Conservation (phyloP, 2,113 vertebrate genomes). For the Otus sunia region DNA sequence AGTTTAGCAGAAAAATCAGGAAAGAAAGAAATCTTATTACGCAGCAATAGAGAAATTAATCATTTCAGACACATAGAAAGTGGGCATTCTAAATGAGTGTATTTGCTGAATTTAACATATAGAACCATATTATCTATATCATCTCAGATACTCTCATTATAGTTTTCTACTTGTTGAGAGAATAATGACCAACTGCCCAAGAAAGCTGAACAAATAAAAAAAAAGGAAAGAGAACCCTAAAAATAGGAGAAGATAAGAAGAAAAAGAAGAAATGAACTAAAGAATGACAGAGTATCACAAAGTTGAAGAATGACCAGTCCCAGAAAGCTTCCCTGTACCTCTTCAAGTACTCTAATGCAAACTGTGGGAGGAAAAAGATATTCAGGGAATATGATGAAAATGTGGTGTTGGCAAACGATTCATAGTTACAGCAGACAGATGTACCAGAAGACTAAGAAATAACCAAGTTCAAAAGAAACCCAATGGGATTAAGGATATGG, state of each 20-base stretch:
- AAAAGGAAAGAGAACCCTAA: neutral
- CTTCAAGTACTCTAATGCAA: constrained; percentile 15
- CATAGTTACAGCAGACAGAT: constrained; percentile 59
- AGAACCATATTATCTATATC: neutral
- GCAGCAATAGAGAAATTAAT: neutral
- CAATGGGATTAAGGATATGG: constrained; percentile 71
- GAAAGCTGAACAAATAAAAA: neutral
- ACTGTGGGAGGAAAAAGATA: constrained; percentile 52
- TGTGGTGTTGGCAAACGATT: constrained; percentile 61
- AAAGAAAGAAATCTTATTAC: neutral
- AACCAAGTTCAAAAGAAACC: constrained; percentile 72
- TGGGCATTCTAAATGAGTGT: neutral
- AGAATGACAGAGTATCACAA: neutral
- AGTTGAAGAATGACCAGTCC: constrained; percentile 41
- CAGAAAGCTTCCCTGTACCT: constrained; percentile 37
- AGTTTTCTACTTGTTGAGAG: neutral
- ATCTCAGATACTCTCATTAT: neutral
- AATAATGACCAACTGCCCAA: neutral
- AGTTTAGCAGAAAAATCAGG: neutral
- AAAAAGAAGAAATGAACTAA: constrained; percentile 3
- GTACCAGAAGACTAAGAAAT: constrained; percentile 57
- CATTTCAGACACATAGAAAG: neutral
- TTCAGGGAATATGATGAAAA: constrained; percentile 37
- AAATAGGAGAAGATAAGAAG: constrained; percentile 19
- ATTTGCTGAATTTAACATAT: neutral